These are phyloP conservation scores for cattle (Bos taurus) DNA, from an alignment of 2,113 vertebrate genomes.

Conservation along the genomic window ARS-UCD2.0 NC_037348.1:48261001-48261500, in stretches of 20 bases:
- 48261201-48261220: background rate
- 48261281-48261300: background rate
- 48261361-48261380: background rate
- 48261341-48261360: background rate
- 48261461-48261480: background rate
- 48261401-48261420: background rate
- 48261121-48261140: background rate
- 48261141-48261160: background rate
- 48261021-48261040: conserved; percentile 31
- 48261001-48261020: background rate
- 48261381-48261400: background rate
- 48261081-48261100: background rate
- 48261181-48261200: background rate
- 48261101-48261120: background rate
- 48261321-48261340: background rate
- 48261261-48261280: background rate
- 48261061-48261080: background rate
- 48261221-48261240: background rate
- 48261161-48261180: background rate
- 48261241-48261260: background rate
- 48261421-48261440: background rate
- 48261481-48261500: background rate
- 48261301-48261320: background rate
- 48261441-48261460: background rate
- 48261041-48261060: background rate